Conservation (phyloP, 2,113 vertebrate genomes). For the Ramphastos sulfuratus region DNA sequence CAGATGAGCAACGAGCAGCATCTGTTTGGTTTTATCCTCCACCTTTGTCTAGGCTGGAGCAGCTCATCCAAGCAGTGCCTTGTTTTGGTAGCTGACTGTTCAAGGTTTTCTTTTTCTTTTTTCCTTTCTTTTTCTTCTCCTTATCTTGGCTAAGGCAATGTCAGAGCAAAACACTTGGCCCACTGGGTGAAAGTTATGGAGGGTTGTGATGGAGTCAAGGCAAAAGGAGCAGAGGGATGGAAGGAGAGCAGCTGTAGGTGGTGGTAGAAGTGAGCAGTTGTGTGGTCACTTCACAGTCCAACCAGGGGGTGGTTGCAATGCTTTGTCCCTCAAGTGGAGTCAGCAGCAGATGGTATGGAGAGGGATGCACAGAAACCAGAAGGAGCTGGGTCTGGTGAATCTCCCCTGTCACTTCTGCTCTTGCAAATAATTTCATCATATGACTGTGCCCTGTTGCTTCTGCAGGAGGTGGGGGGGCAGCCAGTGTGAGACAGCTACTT, state of each 20-base stretch:
- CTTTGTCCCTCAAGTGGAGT: neutral
- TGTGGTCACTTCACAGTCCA: too few species aligned
- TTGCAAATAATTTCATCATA: neutral
- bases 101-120: neutral
- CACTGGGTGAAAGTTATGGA: neutral
- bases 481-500: neutral
- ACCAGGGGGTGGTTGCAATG: neutral
- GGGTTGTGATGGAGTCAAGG: neutral
- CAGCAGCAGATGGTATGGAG: neutral
- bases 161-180: neutral
- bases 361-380: neutral
- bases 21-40: neutral
- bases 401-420: neutral
- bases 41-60: neutral
- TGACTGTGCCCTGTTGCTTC: neutral
- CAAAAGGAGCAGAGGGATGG: neutral
- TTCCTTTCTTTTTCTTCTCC: too few species aligned
- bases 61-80: neutral
- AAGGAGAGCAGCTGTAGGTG: neutral
- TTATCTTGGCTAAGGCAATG: neutral
- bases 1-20: accelerated
- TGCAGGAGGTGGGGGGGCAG: neutral
- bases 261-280: neutral
- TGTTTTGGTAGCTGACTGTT: neutral
- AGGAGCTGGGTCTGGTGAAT: neutral